A percentile compares a stretch with the other conserved stretches of the same genome.
Evolutionary conservation across 2,888 invertebrate species (phyloP).

Genomic region (Apotomis turbidana): DNA sequence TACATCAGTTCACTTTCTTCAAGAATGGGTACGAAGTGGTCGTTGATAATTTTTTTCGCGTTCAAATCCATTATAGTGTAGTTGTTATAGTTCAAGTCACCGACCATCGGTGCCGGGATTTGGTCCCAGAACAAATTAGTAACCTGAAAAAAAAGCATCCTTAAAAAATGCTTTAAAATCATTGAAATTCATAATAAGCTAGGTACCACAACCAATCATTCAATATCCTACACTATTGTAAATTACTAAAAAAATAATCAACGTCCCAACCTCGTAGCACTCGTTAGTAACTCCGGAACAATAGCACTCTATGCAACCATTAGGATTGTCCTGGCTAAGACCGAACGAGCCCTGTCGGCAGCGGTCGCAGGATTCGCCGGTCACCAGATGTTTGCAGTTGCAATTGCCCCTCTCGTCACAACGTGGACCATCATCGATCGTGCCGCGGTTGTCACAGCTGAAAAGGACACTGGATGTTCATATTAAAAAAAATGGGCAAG

Average conservation of each 20-base stretch:
- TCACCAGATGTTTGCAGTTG: constrained; percentile 89
- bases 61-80: constrained; percentile 69
- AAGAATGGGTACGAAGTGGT: constrained; percentile 67
- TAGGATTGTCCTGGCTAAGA: constrained; percentile 86
- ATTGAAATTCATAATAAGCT: no score
- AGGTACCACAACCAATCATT: neutral
- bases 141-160: constrained; percentile 54
- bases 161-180: no score
- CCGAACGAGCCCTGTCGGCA: constrained; percentile 93
- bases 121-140: constrained; percentile 64
- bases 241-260: neutral
- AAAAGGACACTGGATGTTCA: constrained; percentile 4
- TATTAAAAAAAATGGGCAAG: neutral
- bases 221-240: neutral
- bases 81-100: constrained; percentile 67
- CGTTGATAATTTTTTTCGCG: constrained; percentile 63
- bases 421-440: constrained; percentile 47
- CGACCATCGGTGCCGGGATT: constrained; percentile 71
- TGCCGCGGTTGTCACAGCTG: constrained; percentile 74
- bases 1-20: constrained; percentile 73
- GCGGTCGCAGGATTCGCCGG: constrained; percentile 89
- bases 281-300: constrained; percentile 92
- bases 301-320: constrained; percentile 94
- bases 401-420: constrained; percentile 81
- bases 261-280: constrained; percentile 85